Conservation (phyloP, 2,797 vertebrate species). For the Trematomus bernacchii region DNA sequence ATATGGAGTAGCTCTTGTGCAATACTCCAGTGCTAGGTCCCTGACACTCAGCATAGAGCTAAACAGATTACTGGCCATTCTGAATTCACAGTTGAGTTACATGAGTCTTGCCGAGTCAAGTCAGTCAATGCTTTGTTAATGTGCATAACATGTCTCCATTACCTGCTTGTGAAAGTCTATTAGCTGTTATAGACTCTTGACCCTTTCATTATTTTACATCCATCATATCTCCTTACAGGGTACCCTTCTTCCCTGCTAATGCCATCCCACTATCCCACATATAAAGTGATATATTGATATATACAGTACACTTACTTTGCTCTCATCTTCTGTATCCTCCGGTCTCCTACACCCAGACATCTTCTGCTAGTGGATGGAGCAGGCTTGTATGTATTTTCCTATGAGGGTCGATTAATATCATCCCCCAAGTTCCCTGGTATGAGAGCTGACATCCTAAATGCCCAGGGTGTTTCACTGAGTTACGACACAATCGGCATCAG, state of each 20-base stretch:
- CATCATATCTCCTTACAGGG: conserved; percentile 14
- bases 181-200: conserved; percentile 39
- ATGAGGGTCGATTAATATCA: conserved; percentile 94
- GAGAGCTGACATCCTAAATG: conserved; percentile 92
- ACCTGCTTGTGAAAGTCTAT: conserved; percentile 49
- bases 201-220: conserved; percentile 23
- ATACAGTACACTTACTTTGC: background rate
- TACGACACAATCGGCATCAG: conserved; percentile 93
- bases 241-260: background rate
- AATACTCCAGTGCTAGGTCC: conserved; percentile 62
- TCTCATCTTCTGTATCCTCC: conserved; percentile 9
- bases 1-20: conserved; percentile 77
- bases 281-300: background rate
- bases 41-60: conserved; percentile 62
- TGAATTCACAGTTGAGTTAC: conserved; percentile 59
- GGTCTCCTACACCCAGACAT: conserved; percentile 81
- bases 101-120: conserved; percentile 58
- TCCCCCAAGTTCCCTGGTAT: conserved; percentile 93
- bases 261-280: background rate
- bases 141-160: conserved; percentile 49
- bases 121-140: conserved; percentile 45
- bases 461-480: conserved; percentile 92
- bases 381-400: conserved; percentile 93
- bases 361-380: conserved; percentile 95
- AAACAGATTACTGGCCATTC: conserved; percentile 71